phyloP scores from a whole-genome alignment of 2,888 invertebrate genomes.

The Synergus gifuensis region DNA sequence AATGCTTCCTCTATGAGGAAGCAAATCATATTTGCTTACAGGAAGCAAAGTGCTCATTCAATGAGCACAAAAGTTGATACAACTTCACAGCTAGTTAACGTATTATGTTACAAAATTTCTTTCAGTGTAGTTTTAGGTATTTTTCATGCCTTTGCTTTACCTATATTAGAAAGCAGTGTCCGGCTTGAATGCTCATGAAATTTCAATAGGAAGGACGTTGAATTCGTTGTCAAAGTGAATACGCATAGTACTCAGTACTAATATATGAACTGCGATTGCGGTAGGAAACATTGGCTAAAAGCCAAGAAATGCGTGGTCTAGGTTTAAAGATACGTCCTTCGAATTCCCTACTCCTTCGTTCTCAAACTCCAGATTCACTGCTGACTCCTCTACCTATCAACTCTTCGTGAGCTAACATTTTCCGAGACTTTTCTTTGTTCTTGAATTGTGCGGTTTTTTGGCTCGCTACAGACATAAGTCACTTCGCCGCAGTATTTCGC shows the following conservation, averaged over 20 bases:
- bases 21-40: no score
- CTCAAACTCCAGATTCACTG: conserved; percentile 20
- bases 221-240: conserved; percentile 14
- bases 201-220: not conserved
- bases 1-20: no score
- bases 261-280: conserved; percentile 1
- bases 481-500: conserved; percentile 13
- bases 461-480: conserved; percentile 26
- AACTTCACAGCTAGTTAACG: no score
- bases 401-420: conserved; percentile 36
- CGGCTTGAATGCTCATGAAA: not conserved
- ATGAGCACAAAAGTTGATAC: no score
- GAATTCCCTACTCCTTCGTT: not conserved
- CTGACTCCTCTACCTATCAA: conserved; percentile 34
- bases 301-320: conserved; percentile 25
- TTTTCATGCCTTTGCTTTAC: no score
- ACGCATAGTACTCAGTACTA: conserved; percentile 18
- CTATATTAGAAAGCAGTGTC: not conserved
- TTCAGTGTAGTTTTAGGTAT: no score
- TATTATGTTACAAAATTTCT: no score
- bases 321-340: not conserved
- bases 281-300: not conserved
- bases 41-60: no score
- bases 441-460: conserved; percentile 38
- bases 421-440: conserved; percentile 15